Evolutionary conservation across 1,140 invertebrate genomes (phyloP).

Genomic region (Caenorhabditis latens): DNA sequence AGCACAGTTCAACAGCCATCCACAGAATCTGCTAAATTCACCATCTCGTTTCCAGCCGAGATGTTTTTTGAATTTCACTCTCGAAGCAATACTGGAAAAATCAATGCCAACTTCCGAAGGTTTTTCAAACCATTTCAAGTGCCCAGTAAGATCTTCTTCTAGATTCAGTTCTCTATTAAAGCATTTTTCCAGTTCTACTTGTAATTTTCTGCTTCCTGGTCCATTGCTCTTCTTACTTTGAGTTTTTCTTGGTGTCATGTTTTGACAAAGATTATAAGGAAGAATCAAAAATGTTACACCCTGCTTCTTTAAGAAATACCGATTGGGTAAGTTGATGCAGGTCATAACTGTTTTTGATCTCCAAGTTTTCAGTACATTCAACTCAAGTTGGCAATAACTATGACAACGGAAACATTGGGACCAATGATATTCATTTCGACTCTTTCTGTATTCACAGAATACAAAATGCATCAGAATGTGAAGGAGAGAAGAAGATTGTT

Average conservation of each 20-base stretch:
- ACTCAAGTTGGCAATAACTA: background rate
- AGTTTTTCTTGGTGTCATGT: background rate
- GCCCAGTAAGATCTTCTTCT: background rate
- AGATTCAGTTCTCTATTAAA: background rate
- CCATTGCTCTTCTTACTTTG: constrained; percentile 18
- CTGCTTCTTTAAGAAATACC: background rate
- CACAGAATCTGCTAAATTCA: constrained; percentile 20
- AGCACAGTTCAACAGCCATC: constrained; percentile 8
- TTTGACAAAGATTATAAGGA: background rate
- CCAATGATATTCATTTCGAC: constrained; percentile 39
- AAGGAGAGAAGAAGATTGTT: constrained; percentile 25
- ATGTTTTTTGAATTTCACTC: constrained; percentile 9
- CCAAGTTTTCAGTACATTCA: background rate
- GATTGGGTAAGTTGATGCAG: constrained; percentile 1
- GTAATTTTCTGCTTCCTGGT: constrained; percentile 19
- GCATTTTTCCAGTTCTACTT: background rate
- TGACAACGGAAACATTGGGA: constrained; percentile 26
- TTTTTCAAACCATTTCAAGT: constrained; percentile 38
- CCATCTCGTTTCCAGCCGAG: constrained; percentile 34
- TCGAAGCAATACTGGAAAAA: constrained; percentile 26
- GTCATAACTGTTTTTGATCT: background rate
- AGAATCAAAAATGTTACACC: background rate
- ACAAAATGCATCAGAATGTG: constrained; percentile 40
- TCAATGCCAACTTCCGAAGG: background rate
- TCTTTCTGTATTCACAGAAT: constrained; percentile 33